Conservation (phyloP, 2,797 vertebrate genomes). For the Mastacembelus armatus region DNA sequence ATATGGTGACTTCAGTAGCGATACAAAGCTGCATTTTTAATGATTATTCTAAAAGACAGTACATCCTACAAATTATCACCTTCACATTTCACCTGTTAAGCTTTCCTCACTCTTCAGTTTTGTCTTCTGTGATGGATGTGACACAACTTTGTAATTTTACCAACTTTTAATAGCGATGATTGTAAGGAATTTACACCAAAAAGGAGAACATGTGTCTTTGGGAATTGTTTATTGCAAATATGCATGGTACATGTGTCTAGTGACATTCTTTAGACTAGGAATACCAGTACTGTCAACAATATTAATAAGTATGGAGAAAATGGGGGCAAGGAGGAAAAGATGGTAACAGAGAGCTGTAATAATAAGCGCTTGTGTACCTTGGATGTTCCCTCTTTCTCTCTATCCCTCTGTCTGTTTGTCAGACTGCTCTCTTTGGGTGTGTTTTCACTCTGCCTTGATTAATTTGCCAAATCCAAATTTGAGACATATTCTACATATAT, state of each 20-base stretch:
- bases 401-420: background rate
- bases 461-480: slow-evolving; percentile 16
- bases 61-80: background rate
- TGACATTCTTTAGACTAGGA: slow-evolving; percentile 40
- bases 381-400: slow-evolving; percentile 20
- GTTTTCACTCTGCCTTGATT: slow-evolving; percentile 35
- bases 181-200: slow-evolving; percentile 14
- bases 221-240: background rate
- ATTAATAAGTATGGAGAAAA: slow-evolving; percentile 75
- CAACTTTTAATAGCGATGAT: background rate
- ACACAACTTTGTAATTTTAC: background rate
- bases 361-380: slow-evolving; percentile 71
- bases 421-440: slow-evolving; percentile 19
- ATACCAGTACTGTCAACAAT: slow-evolving; percentile 71
- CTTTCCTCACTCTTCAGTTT: background rate
- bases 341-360: slow-evolving; percentile 73
- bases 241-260: slow-evolving; percentile 8
- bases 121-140: background rate
- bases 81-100: background rate
- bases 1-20: no score
- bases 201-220: no score
- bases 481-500: slow-evolving; percentile 6
- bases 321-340: slow-evolving; percentile 64
- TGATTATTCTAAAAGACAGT: no score
- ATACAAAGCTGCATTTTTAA: no score